A percentile compares a stretch with the other conserved stretches of the same genome.
Evolutionary conservation across 2,888 invertebrate species (phyloP).

Genomic region (Agrenia bidenticulata): DNA sequence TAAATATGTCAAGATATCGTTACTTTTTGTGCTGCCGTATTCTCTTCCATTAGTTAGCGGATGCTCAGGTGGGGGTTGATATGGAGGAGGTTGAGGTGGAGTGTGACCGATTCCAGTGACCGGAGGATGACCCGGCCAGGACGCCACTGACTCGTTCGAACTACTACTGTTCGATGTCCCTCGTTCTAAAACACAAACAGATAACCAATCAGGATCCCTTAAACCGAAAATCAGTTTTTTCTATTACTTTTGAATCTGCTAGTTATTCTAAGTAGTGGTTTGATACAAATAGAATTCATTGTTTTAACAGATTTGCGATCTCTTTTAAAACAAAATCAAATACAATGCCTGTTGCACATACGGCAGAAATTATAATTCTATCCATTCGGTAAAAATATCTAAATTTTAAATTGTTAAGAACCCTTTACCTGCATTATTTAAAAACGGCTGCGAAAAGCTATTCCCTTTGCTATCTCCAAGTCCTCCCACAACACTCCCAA

Average conservation of each 20-base stretch:
- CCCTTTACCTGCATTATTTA: slow-evolving; percentile 44
- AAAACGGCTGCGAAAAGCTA: slow-evolving; percentile 41
- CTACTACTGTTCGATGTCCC: slow-evolving; percentile 45
- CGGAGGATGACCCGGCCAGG: slow-evolving; percentile 50
- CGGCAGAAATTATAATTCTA: too few relatives aligned
- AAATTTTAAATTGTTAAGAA: slow-evolving; percentile 3
- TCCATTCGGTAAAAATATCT: background rate
- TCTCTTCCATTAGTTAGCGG: slow-evolving; percentile 49
- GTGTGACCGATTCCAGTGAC: slow-evolving; percentile 26
- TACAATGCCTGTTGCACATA: too few relatives aligned
- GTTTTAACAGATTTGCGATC: background rate
- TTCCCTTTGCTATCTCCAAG: slow-evolving; percentile 45
- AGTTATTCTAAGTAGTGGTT: too few relatives aligned
- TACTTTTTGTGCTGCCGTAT: slow-evolving; percentile 38
- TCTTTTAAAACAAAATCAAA: too few relatives aligned
- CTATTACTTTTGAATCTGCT: too few relatives aligned
- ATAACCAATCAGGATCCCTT: too few relatives aligned
- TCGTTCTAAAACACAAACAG: slow-evolving; percentile 37
- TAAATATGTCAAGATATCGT: too few relatives aligned
- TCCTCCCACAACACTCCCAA: slow-evolving; percentile 21
- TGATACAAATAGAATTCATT: background rate
- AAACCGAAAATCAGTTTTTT: too few relatives aligned
- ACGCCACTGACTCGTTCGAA: slow-evolving; percentile 53
- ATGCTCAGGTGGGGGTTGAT: slow-evolving; percentile 53
- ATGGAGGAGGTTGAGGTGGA: slow-evolving; percentile 51